phyloP scores from a whole-genome alignment of 2,113 vertebrate species.

The Oryzias melastigma region DNA sequence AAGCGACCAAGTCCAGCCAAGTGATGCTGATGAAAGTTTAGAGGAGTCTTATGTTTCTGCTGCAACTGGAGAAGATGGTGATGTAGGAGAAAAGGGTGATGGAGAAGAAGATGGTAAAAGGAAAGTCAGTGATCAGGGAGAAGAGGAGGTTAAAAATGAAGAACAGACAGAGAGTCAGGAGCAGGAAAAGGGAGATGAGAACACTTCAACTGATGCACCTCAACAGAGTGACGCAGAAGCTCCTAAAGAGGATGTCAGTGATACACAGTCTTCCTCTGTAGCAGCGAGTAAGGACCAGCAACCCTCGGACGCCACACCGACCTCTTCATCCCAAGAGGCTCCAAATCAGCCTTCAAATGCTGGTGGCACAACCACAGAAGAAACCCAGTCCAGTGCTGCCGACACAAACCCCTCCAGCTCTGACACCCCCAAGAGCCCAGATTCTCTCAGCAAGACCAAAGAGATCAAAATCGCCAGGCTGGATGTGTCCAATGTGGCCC shows the following conservation, averaged over 20 bases:
- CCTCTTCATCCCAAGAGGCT: conserved; percentile 39
- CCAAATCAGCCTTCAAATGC: conserved; percentile 31
- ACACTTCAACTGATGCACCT: conserved; percentile 15
- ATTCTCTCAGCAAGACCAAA: conserved; percentile 66
- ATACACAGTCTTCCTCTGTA: conserved; percentile 23
- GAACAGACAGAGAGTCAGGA: conserved; percentile 41
- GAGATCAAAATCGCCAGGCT: conserved; percentile 90
- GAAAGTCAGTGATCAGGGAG: conserved; percentile 41
- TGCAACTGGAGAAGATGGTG: conserved; percentile 34
- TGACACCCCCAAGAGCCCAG: conserved; percentile 28
- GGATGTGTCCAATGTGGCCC: conserved; percentile 92
- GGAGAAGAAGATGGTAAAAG: conserved; percentile 46
- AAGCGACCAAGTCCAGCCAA: conserved; percentile 46
- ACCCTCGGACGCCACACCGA: conserved; percentile 15
- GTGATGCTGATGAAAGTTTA: conserved; percentile 58
- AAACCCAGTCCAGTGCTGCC: conserved; percentile 23
- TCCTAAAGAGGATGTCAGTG: conserved; percentile 15
- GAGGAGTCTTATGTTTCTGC: conserved; percentile 65
- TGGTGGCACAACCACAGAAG: conserved; percentile 23
- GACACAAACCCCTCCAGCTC: conserved; percentile 33
- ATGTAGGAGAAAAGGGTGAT: conserved; percentile 52
- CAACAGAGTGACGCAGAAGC: conserved; percentile 30
- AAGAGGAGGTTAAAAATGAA: conserved; percentile 5
- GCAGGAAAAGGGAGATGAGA: conserved; percentile 18
- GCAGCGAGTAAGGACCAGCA: conserved; percentile 18